Evolutionary conservation across 2,113 vertebrate species (phyloP), one percentile per base, ranked within the genome.

Genomic region (Meriones unguiculatus): DNA sequence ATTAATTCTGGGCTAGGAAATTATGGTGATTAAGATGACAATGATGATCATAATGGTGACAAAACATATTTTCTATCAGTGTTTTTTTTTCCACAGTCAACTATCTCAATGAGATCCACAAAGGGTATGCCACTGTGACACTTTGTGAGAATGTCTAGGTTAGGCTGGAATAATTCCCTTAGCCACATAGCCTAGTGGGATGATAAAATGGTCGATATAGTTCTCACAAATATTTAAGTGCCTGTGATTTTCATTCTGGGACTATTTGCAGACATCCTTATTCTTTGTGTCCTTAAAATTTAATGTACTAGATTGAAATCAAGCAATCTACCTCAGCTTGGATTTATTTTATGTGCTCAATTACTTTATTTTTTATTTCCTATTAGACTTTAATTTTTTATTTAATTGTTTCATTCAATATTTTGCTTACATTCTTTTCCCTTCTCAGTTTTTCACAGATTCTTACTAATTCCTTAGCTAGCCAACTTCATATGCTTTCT

Each of bases 61-160:
- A 84, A 62, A 84, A 84, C n/a, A 28, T 82, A 62, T 57, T 76
- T 91, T 54, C 11, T 54, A 90, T 84, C 78, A 41, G 12, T 76
- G 50, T 1, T 46, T 57, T 17, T 92, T 62, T 87, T 52, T 85
- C 28, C n/a, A 69, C 18, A 91, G 62, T 32, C 35, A 86, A 9
- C 17, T 80, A 5, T 10, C 1, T 1, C n/a, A 75, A 20, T 18
- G 35, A 1, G 7, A 22, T 35, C 14, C 3, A 0, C 1, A 32
- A 7, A n/a, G 4, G 4, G 90, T 35, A 77, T 86, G 30, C 11
- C 62, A n/a, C 22, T n/a, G 2, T 4, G 64, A 8, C 8, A 72
- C 12, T 4, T 50, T 24, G 64, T 5, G 30, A 28, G 8, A 13
- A 24, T 38, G 1, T 75, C 35, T 35, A 54, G 0, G 3, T 11